Percentiles rank a stretch among this genome's conserved stretches.
These are phyloP conservation scores for Drosophila gaucha DNA, from an alignment of 2,888 invertebrate species.

Conservation along the genomic window DNA sequence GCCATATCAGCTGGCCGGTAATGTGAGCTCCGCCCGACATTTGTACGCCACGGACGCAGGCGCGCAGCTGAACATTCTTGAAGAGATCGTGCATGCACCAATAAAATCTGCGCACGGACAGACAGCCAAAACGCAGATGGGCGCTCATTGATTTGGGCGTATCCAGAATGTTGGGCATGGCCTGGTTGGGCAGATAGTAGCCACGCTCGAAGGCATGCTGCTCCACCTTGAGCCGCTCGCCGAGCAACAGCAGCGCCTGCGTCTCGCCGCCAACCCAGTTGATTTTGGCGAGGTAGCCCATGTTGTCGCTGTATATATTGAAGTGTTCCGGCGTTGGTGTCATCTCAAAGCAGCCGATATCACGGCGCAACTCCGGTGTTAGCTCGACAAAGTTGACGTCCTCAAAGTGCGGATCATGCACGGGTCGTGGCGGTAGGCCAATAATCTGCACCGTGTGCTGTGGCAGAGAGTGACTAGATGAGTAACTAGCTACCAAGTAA, in stretches of 20 bases:
- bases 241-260: slow-evolving; percentile 86
- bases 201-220: slow-evolving; percentile 86
- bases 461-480: not conserved
- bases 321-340: slow-evolving; percentile 87
- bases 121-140: slow-evolving; percentile 89
- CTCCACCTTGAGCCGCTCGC: slow-evolving; percentile 86
- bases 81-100: slow-evolving; percentile 90
- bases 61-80: slow-evolving; percentile 85
- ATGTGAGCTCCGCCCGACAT: slow-evolving; percentile 83
- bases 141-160: slow-evolving; percentile 89
- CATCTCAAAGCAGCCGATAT: slow-evolving; percentile 86
- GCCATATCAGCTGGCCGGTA: slow-evolving; percentile 89
- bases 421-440: slow-evolving; percentile 87
- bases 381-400: slow-evolving; percentile 85
- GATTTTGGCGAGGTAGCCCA: slow-evolving; percentile 81
- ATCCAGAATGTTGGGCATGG: slow-evolving; percentile 88
- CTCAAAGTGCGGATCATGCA: slow-evolving; percentile 84
- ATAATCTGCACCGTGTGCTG: slow-evolving; percentile 88
- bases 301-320: slow-evolving; percentile 85
- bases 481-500: not conserved
- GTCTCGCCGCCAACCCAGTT: slow-evolving; percentile 89
- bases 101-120: slow-evolving; percentile 90
- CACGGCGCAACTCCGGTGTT: slow-evolving; percentile 84
- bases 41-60: slow-evolving; percentile 59
- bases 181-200: slow-evolving; percentile 89